phyloP scores from a whole-genome alignment of 2,797 vertebrate genomes.

The Halcyon badia region DNA sequence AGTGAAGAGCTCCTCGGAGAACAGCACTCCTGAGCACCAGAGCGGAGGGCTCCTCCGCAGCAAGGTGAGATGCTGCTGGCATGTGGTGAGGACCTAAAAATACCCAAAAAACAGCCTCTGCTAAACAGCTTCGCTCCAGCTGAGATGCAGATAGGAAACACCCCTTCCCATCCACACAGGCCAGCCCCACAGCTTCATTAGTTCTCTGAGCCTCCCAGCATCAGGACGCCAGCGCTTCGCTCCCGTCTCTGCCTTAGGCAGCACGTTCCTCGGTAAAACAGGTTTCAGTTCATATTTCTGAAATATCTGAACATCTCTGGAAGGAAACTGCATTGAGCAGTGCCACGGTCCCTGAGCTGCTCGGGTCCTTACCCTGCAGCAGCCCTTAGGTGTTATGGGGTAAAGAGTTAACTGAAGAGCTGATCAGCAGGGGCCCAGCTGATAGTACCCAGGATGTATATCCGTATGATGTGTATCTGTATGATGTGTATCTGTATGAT shows the following conservation, averaged over 20 bases:
- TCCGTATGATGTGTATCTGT: too few species aligned
- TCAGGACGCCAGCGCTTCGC: not conserved
- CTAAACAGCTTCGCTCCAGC: not conserved
- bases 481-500: too few species aligned
- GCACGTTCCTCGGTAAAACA: not conserved
- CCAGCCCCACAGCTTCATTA: fast-evolving
- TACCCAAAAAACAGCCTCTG: not conserved
- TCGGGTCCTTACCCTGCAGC: not conserved
- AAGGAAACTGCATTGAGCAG: fast-evolving
- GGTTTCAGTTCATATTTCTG: not conserved
- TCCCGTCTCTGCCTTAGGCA: not conserved
- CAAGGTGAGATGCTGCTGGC: constrained; percentile 84
- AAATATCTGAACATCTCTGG: not conserved
- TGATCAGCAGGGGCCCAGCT: not conserved
- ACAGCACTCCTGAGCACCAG: constrained; percentile 95
- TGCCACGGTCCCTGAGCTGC: not conserved
- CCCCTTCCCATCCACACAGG: not conserved
- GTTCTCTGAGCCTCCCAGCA: not conserved
- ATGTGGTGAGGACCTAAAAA: not conserved
- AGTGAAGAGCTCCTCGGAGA: constrained; percentile 95
- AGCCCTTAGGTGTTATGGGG: not conserved
- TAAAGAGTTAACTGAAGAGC: not conserved
- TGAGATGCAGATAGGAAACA: not conserved
- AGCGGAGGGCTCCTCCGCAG: constrained; percentile 93
- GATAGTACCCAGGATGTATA: fast-evolving